Conservation (phyloP, 2,113 vertebrate genomes). For the Aleadryas rufinucha region DNA sequence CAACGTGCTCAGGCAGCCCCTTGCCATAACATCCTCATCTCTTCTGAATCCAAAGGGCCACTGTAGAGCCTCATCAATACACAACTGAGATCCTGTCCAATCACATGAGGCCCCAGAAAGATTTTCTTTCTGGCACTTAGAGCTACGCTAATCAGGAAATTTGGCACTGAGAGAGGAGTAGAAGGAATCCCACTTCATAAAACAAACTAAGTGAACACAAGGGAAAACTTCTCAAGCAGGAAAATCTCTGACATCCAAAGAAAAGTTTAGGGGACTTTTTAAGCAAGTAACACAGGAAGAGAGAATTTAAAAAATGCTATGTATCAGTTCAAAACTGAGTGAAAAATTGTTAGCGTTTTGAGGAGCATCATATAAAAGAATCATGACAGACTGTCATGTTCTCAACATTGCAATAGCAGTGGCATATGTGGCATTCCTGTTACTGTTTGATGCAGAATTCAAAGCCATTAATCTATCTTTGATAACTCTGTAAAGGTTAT, state of each 20-base stretch:
- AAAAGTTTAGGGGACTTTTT: not conserved
- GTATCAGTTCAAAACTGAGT: not conserved
- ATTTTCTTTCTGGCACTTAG: not conserved
- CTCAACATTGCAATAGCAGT: not conserved
- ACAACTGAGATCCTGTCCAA: not conserved
- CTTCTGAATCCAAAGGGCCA: not conserved
- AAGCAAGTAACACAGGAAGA: not conserved
- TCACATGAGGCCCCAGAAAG: not conserved
- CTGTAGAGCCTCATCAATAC: not conserved
- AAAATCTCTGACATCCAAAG: not conserved
- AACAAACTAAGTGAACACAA: constrained; percentile 4
- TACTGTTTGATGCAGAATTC: not conserved
- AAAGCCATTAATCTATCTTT: not conserved
- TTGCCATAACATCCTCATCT: rapidly evolving
- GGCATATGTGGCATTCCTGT: not conserved
- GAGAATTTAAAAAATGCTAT: not conserved
- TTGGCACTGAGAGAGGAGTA: not conserved
- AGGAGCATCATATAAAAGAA: not conserved
- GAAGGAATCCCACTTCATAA: constrained; percentile 13
- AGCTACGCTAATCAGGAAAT: not conserved
- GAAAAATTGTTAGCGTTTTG: not conserved
- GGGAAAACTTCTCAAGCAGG: not conserved
- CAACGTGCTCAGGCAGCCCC: rapidly evolving
- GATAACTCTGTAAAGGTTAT: not conserved
- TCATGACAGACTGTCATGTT: not conserved